These are phyloP conservation scores for Heteromyza rotundicornis DNA, from an alignment of 2,888 invertebrate species.

Conservation along the genomic window DNA sequence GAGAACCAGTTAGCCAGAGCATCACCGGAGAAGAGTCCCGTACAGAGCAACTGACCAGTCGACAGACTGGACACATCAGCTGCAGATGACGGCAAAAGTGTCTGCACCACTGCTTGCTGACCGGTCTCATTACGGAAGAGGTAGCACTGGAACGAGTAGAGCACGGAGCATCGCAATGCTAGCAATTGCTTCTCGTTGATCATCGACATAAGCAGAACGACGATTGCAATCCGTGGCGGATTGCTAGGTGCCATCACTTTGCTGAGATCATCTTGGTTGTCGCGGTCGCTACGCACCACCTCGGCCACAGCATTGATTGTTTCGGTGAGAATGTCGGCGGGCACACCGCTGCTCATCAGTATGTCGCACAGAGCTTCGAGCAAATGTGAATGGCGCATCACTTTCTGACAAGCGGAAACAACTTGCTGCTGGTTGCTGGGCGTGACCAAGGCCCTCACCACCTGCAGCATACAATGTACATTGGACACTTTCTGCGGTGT, in stretches of 20 bases:
- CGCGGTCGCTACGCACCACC: constrained; percentile 82
- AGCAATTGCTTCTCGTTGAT: constrained; percentile 98
- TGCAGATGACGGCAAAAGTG: constrained; percentile 85
- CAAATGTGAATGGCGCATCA: constrained; percentile 84
- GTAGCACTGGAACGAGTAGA: constrained; percentile 97
- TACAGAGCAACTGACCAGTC: constrained; percentile 89
- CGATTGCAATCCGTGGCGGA: constrained; percentile 92
- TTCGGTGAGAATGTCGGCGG: constrained; percentile 94
- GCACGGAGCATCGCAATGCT: constrained; percentile 85
- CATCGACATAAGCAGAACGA: constrained; percentile 97
- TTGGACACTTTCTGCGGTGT: constrained; percentile 94
- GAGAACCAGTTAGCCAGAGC: constrained; percentile 95
- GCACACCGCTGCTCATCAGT: constrained; percentile 94
- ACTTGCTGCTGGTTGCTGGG: constrained; percentile 91
- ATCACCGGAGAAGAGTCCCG: constrained; percentile 88
- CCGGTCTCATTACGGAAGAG: constrained; percentile 90
- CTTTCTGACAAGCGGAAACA: constrained; percentile 82
- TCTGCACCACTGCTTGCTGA: constrained; percentile 88
- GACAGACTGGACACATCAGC: constrained; percentile 75
- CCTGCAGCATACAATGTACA: constrained; percentile 88
- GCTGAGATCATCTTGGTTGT: constrained; percentile 91
- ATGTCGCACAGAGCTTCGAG: constrained; percentile 85
- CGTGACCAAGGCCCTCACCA: constrained; percentile 89
- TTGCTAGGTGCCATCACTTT: constrained; percentile 90
- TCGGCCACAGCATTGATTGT: constrained; percentile 95